phyloP scores from a whole-genome alignment of 2,888 invertebrate genomes.

The Lasioglossum vierecki region DNA sequence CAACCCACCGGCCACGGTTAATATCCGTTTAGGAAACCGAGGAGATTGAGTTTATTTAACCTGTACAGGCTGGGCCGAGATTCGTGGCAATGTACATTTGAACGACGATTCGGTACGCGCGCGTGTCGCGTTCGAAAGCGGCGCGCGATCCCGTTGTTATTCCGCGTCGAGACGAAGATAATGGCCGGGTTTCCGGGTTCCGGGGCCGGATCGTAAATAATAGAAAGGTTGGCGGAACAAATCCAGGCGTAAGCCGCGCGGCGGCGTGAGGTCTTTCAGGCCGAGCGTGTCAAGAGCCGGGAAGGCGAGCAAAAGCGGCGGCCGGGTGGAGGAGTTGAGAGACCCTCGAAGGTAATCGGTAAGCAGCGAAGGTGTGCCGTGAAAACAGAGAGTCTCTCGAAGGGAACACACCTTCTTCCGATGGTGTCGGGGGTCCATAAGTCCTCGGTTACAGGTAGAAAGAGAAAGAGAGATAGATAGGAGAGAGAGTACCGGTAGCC shows the following conservation, averaged over 20 bases:
- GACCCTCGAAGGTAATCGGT: conserved; percentile 50
- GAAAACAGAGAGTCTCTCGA: conserved; percentile 38
- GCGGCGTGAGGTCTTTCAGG: conserved; percentile 5
- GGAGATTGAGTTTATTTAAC: neutral
- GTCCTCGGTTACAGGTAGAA: conserved; percentile 50
- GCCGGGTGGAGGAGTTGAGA: conserved; percentile 6
- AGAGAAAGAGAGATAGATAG: neutral
- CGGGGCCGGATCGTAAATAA: conserved; percentile 38
- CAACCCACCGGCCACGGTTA: neutral
- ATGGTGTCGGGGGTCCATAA: conserved; percentile 44
- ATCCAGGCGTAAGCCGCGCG: conserved; percentile 37
- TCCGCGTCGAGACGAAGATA: neutral
- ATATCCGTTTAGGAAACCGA: neutral
- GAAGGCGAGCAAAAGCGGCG: neutral
- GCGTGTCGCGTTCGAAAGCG: neutral
- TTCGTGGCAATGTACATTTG: neutral
- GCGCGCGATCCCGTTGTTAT: neutral
- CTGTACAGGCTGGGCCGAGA: neutral
- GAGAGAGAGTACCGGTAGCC: neutral
- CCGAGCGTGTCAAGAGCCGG: conserved; percentile 4
- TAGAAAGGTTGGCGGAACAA: conserved; percentile 21
- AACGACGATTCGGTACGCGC: neutral
- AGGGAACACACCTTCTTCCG: conserved; percentile 36
- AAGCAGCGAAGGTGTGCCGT: conserved; percentile 35
- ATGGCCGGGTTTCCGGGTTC: neutral